Evolutionary conservation across 2,797 vertebrate species (phyloP).

Genomic region (Merluccius polli): DNA sequence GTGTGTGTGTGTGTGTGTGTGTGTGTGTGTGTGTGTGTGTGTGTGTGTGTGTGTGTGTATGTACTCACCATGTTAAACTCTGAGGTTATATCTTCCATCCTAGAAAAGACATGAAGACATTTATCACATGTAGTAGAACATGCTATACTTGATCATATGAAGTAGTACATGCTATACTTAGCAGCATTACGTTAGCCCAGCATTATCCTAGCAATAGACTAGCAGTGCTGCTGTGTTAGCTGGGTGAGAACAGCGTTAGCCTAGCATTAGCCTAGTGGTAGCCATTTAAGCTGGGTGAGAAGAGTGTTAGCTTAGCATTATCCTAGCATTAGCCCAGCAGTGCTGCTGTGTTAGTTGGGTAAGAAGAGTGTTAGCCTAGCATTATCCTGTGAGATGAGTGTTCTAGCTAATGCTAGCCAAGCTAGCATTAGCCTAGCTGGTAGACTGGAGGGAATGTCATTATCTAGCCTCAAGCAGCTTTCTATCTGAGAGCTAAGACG

Average conservation of each 20-base stretch:
- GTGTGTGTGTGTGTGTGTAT: neutral
- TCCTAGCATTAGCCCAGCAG: neutral
- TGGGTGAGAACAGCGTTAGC: neutral
- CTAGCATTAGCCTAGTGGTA: neutral
- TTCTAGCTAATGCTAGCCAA: too few species aligned
- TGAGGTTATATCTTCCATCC: neutral
- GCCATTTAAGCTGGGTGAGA: neutral
- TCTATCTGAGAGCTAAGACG: neutral
- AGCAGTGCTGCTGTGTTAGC: neutral
- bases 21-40: slow-evolving; percentile 7
- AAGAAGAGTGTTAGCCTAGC: neutral
- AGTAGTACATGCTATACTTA: neutral
- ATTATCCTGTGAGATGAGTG: too few species aligned
- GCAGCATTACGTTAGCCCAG: neutral
- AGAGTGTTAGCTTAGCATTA: neutral
- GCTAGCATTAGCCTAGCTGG: neutral
- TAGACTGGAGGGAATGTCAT: neutral
- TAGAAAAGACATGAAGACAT: neutral
- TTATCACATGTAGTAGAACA: too few species aligned
- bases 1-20: neutral
- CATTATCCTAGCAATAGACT: neutral
- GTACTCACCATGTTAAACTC: slow-evolving; percentile 31
- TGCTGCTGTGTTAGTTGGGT: too few species aligned
- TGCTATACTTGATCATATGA: neutral
- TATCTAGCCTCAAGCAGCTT: neutral